Base-by-base conservation (phyloP, 2,888 invertebrate genomes). In the Phaedon cochleariae region DNA sequence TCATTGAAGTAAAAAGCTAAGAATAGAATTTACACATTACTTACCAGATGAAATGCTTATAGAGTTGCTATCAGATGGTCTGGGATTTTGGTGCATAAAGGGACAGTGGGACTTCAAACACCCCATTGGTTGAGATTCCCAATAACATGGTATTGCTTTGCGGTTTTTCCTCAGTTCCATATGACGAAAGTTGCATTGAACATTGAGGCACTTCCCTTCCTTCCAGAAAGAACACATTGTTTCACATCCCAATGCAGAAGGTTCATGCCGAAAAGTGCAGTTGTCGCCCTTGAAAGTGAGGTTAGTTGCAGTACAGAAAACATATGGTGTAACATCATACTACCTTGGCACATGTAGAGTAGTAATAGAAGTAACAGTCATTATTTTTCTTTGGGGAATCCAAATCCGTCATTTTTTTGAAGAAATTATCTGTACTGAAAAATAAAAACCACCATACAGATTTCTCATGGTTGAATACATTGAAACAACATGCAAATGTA, bases 281-380 rank as follows among this genome's bases (percentile, higher is more conserved):
- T 85, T 88, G 75, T 91, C 90, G 68, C 94, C 94, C 94, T 94
- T 5, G 51, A 57, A 75, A 74, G 60, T 60, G 59, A 53, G 62
- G 46, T 45, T 41, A 68, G 15, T 17, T 51, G 7, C 31, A 26
- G 4, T 48, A 18, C 3, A 15, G 17, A 17, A 57, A 64, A 70
- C 69, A 72, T 71, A 71, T 72, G 68, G 64, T 49, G 53, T 48
- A 17, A 31, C 29, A 54, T 59, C 26, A 9, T 77, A 85, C 85
- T 85, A 94, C 94, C 90, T 94, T 94, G 71, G 89, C 89, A 83
- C 94, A 95, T 70, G 91, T 92, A 62, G 94, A 94, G 82, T 94
- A 94, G 82, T 92, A 95, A 84, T 90, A 95, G 86, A 94, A 95
- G 84, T 94, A 94, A 84, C 94, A 95, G 84, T 94, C 94, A 84